Percentiles rank a stretch among this genome's conserved stretches.
phyloP scores from a whole-genome alignment of 2,113 vertebrate species.

The Trichechus manatus region DNA sequence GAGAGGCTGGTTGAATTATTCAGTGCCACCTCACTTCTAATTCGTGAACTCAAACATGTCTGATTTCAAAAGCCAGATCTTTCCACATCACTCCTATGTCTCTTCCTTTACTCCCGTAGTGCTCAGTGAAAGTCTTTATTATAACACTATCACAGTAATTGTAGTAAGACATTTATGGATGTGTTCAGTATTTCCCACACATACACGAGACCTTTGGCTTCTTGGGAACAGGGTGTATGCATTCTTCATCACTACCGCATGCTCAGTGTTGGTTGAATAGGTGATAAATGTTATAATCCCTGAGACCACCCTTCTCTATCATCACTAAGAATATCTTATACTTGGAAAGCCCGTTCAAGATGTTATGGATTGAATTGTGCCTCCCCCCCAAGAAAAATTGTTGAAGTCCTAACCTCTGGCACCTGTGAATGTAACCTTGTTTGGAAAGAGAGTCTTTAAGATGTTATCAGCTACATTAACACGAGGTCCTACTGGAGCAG shows the following conservation, averaged over 20 bases:
- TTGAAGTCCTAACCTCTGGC: not conserved
- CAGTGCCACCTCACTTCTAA: not conserved
- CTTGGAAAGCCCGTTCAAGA: not conserved
- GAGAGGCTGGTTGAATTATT: too few species aligned
- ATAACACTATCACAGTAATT: fast-evolving
- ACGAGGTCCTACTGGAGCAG: not conserved
- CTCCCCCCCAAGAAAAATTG: too few species aligned
- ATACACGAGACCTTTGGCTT: not conserved
- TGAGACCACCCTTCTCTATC: not conserved
- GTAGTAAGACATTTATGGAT: not conserved
- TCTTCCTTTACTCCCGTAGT: too few species aligned
- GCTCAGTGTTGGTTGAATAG: not conserved
- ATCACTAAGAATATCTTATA: fast-evolving
- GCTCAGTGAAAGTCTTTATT: not conserved
- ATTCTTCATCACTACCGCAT: not conserved
- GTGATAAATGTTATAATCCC: fast-evolving
- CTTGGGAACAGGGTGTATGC: not conserved
- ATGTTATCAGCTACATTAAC: not conserved
- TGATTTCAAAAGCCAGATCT: not conserved
- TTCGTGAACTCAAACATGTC: not conserved
- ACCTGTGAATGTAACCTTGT: not conserved
- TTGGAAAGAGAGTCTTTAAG: not conserved
- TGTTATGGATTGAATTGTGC: not conserved
- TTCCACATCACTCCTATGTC: too few species aligned
- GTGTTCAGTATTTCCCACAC: fast-evolving